These are phyloP conservation scores for Ascaphus truei DNA, from an alignment of 2,113 vertebrate genomes.

Conservation along the genomic window DNA sequence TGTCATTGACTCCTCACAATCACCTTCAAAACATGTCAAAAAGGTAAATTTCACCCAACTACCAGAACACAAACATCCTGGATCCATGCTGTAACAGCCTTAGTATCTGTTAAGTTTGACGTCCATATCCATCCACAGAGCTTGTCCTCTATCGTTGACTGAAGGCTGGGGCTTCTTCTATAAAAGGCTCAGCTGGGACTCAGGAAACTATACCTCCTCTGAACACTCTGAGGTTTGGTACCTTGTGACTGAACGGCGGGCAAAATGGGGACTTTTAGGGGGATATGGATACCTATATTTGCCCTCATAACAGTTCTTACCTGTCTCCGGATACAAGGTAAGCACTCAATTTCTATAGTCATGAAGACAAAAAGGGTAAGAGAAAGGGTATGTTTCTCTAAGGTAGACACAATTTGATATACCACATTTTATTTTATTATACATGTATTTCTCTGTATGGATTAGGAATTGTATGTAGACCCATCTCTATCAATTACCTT, in stretches of 20 bases:
- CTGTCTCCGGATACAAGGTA: constrained; percentile 8
- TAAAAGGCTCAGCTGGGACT: neutral
- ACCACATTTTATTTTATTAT: too few species aligned
- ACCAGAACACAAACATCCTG: constrained; percentile 36
- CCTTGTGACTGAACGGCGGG: neutral
- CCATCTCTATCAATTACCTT: too few species aligned
- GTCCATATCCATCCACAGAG: neutral
- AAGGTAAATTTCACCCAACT: neutral
- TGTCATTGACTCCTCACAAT: neutral
- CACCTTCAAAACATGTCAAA: neutral
- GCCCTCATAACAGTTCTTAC: neutral
- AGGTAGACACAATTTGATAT: too few species aligned
- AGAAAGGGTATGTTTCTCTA: too few species aligned
- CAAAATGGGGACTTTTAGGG: constrained; percentile 12
- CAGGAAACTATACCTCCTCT: neutral
- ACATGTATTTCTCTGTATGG: too few species aligned
- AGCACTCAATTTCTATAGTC: too few species aligned
- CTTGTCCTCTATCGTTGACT: neutral
- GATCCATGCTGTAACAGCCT: neutral
- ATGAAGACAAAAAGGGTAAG: too few species aligned
- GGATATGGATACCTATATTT: neutral
- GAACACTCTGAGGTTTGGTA: neutral
- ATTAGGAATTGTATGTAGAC: too few species aligned
- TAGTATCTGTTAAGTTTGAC: neutral
- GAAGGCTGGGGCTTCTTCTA: neutral